Percentiles rank a stretch among this genome's conserved stretches.
Evolutionary conservation across 2,888 invertebrate genomes (phyloP).

Genomic region (Pachycephus smyrnensis): DNA sequence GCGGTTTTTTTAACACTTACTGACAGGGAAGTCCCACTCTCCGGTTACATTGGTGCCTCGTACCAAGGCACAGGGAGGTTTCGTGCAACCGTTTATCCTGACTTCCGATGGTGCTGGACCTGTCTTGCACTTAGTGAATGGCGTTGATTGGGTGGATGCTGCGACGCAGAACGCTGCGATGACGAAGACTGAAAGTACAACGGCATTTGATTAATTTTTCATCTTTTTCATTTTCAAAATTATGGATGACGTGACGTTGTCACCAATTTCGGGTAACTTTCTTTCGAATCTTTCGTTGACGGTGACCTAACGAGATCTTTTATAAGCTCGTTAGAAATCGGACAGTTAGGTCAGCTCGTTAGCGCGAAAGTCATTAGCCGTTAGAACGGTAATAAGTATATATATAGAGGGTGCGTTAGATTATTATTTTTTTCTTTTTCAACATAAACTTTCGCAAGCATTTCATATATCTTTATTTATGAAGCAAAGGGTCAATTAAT

Average conservation of each 20-base stretch:
- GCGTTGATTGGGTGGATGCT: not conserved
- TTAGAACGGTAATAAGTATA: not conserved
- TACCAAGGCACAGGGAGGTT: constrained; percentile 24
- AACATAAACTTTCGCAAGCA: not conserved
- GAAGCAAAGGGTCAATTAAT: not conserved
- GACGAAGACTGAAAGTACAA: constrained; percentile 30
- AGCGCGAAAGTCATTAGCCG: not conserved
- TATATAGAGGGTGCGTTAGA: not conserved
- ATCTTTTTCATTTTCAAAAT: not conserved
- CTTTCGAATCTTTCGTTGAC: not conserved
- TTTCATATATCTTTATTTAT: not conserved
- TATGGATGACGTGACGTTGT: not conserved
- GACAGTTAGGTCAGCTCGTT: not conserved
- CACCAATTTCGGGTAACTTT: not conserved
- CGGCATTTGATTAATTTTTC: not conserved
- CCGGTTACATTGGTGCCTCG: constrained; percentile 16
- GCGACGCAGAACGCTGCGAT: constrained; percentile 38
- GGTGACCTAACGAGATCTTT: not conserved
- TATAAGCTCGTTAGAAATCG: not conserved
- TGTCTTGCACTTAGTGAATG: not conserved
- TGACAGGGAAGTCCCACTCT: constrained; percentile 28
- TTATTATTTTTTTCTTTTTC: not conserved
- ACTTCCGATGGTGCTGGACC: constrained; percentile 15
- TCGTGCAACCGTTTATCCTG: constrained; percentile 23
- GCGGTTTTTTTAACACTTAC: constrained; percentile 29